Percentiles rank a stretch among this genome's conserved stretches.
phyloP scores from a whole-genome alignment of 2,888 invertebrate species.

The Ochropacha duplaris region DNA sequence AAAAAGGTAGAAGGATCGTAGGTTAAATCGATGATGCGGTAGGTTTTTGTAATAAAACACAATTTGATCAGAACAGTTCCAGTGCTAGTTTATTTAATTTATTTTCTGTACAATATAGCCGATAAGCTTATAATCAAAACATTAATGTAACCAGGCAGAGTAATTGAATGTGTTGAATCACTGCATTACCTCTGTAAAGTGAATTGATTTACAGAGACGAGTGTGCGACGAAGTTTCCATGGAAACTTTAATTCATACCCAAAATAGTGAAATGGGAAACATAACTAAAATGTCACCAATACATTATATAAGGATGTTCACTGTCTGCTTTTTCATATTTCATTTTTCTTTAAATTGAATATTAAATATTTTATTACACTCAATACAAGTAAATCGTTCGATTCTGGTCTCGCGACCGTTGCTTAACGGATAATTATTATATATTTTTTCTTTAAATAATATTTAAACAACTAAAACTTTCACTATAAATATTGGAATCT shows the following conservation, averaged over 20 bases:
- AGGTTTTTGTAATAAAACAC: constrained; percentile 35
- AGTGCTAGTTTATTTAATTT: constrained; percentile 70
- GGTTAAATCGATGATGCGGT: too few species aligned
- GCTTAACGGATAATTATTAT: constrained; percentile 35
- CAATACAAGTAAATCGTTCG: constrained; percentile 52
- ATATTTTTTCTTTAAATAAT: constrained; percentile 35
- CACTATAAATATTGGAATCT: constrained; percentile 60
- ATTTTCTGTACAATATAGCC: constrained; percentile 68
- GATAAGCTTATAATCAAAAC: constrained; percentile 49
- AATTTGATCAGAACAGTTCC: constrained; percentile 65
- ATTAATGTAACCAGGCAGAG: constrained; percentile 35
- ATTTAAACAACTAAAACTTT: constrained; percentile 61
- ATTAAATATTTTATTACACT: constrained; percentile 60
- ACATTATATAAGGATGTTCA: constrained; percentile 40
- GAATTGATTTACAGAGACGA: constrained; percentile 64
- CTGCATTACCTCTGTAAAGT: constrained; percentile 64
- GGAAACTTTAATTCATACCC: constrained; percentile 24
- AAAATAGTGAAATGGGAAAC: constrained; percentile 38
- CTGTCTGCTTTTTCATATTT: constrained; percentile 49
- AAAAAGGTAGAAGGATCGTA: too few species aligned
- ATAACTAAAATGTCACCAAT: constrained; percentile 44
- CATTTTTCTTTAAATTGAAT: constrained; percentile 48
- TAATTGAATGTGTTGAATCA: constrained; percentile 34
- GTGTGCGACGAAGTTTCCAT: constrained; percentile 37
- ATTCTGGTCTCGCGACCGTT: constrained; percentile 31